Conservation (phyloP, 2,888 invertebrate genomes). For the Agrochola lychnidis region DNA sequence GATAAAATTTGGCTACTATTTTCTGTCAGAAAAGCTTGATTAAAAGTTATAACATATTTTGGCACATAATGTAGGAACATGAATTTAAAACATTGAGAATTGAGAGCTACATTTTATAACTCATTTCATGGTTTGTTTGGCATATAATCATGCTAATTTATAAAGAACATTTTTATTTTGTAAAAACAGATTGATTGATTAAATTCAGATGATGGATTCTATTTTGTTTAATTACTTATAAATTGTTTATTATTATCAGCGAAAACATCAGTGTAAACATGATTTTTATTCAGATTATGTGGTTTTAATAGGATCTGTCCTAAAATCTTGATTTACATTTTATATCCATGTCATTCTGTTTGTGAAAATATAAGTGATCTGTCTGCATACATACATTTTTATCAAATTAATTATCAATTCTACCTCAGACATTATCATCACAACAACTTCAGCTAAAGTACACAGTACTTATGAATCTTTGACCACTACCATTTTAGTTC, state of each 20-base stretch:
- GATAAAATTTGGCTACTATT: background rate
- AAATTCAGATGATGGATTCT: background rate
- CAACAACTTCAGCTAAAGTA: constrained; percentile 20
- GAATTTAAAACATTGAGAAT: background rate
- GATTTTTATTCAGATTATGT: background rate
- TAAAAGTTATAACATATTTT: background rate
- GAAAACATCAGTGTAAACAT: background rate
- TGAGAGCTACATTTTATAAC: background rate
- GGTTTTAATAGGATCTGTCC: background rate
- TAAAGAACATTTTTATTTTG: background rate
- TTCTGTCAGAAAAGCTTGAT: background rate
- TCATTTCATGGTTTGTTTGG: background rate
- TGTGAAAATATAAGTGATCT: background rate
- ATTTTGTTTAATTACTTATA: background rate
- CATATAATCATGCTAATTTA: background rate
- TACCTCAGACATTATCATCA: background rate
- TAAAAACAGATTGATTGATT: background rate
- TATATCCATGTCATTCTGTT: no score
- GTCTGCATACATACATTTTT: background rate
- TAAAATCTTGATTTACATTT: background rate
- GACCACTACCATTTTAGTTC: background rate
- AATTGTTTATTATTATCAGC: background rate
- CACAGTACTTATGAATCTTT: constrained; percentile 36
- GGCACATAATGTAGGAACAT: background rate
- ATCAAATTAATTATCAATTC: background rate